Evolutionary conservation across 2,888 invertebrate species (phyloP).

Genomic region (Junonia oenone): DNA sequence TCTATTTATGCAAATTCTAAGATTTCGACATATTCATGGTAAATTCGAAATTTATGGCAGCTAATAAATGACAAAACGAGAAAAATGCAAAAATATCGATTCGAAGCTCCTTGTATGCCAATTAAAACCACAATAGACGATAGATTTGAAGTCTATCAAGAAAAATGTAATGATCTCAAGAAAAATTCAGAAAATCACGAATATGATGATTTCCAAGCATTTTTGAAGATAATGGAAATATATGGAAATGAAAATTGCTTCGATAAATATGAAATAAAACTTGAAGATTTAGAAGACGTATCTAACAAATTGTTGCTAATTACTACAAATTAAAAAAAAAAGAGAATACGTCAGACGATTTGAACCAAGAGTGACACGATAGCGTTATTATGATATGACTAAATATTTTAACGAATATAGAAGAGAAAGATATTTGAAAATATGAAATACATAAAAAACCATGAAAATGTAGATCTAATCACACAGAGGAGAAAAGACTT

Average conservation of each 20-base stretch:
- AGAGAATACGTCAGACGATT: slow-evolving; percentile 32
- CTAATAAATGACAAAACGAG: slow-evolving; percentile 13
- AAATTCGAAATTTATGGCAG: slow-evolving; percentile 29
- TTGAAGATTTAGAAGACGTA: slow-evolving; percentile 39
- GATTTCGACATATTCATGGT: slow-evolving; percentile 20
- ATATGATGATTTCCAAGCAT: too few relatives aligned
- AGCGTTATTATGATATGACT: slow-evolving; percentile 44
- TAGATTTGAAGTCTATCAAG: too few relatives aligned
- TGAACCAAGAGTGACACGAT: slow-evolving; percentile 43
- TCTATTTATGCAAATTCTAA: slow-evolving; percentile 30
- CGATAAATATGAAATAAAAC: slow-evolving; percentile 48
- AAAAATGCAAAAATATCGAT: not conserved
- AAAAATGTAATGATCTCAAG: too few relatives aligned
- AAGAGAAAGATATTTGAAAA: slow-evolving; percentile 40
- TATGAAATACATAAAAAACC: not conserved
- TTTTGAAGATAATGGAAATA: slow-evolving; percentile 40
- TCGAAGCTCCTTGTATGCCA: slow-evolving; percentile 34
- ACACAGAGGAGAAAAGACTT: not conserved
- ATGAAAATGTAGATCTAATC: not conserved
- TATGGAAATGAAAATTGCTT: slow-evolving; percentile 54
- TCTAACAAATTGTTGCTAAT: slow-evolving; percentile 44
- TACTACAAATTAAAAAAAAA: slow-evolving; percentile 35
- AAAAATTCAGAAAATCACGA: too few relatives aligned
- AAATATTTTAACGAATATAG: slow-evolving; percentile 42
- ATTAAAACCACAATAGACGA: slow-evolving; percentile 35